phyloP scores from a whole-genome alignment of 2,888 invertebrate genomes.

The Hydroisotoma schaefferi region DNA sequence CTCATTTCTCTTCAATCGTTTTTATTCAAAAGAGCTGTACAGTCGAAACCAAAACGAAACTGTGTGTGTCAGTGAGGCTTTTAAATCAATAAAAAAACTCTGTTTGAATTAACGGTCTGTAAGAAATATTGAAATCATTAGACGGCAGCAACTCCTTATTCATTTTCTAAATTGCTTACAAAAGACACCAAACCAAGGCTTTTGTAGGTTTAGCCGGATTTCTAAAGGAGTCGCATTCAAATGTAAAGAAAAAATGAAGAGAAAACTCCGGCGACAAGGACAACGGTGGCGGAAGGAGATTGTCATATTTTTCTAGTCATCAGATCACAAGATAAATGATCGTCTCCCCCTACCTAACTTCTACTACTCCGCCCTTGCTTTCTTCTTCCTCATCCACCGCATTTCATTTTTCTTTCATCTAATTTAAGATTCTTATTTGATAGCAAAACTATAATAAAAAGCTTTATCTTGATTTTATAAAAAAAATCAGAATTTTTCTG shows the following conservation, averaged over 20 bases:
- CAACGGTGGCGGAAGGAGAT: slow-evolving; percentile 1
- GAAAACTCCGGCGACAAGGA: slow-evolving; percentile 3
- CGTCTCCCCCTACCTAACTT: slow-evolving; percentile 1
- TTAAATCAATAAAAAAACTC: slow-evolving; percentile 1
- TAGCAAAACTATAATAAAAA: no score
- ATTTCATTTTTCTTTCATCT: background rate
- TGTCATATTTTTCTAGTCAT: slow-evolving; percentile 15
- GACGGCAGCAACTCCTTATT: background rate
- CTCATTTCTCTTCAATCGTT: no score
- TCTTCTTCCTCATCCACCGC: background rate
- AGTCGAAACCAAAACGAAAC: no score
- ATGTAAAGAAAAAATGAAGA: no score
- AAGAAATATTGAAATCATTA: background rate
- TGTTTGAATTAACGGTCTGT: background rate
- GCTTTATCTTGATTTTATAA: no score
- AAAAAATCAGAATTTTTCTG: no score
- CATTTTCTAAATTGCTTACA: slow-evolving; percentile 3
- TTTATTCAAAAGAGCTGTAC: no score
- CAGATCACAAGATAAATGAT: slow-evolving; percentile 20
- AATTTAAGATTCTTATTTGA: no score
- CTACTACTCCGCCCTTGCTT: background rate
- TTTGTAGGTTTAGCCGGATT: no score
- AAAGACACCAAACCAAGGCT: no score
- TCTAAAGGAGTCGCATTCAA: no score
- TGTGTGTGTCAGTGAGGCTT: background rate